Percentiles rank a stretch among this genome's conserved stretches.
phyloP scores from a whole-genome alignment of 2,888 invertebrate genomes.

The Rhimphoctona megacephalus region DNA sequence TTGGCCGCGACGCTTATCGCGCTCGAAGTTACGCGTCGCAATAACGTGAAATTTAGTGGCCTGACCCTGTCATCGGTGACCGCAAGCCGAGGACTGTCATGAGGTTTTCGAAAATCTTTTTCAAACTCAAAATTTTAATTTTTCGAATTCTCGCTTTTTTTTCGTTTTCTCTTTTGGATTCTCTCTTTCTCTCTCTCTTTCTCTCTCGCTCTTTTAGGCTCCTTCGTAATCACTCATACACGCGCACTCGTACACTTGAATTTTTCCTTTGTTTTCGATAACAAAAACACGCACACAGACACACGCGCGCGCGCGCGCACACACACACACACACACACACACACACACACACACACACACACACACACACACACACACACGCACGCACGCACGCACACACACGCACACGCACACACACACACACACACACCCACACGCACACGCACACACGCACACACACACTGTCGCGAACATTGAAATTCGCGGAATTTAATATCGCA shows the following conservation, averaged over 20 bases:
- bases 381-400: background rate
- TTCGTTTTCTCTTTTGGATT: background rate
- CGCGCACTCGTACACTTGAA: background rate
- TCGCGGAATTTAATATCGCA: background rate
- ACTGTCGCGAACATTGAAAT: background rate
- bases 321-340: background rate
- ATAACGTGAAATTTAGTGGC: constrained; percentile 61
- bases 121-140: background rate
- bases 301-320: too few species aligned
- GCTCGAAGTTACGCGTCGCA: constrained; percentile 42
- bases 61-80: constrained; percentile 70
- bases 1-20: constrained; percentile 58
- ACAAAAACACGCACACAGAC: constrained; percentile 12
- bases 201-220: background rate
- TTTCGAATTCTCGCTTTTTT: background rate
- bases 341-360: background rate
- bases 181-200: background rate
- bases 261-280: constrained; percentile 22
- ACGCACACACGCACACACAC: background rate
- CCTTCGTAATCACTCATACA: background rate
- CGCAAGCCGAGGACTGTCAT: constrained; percentile 61
- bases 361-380: background rate
- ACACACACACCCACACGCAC: constrained; percentile 1
- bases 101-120: background rate
- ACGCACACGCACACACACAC: background rate